phyloP scores from a whole-genome alignment of 2,797 vertebrate genomes.

The Gambelia wislizenii region DNA sequence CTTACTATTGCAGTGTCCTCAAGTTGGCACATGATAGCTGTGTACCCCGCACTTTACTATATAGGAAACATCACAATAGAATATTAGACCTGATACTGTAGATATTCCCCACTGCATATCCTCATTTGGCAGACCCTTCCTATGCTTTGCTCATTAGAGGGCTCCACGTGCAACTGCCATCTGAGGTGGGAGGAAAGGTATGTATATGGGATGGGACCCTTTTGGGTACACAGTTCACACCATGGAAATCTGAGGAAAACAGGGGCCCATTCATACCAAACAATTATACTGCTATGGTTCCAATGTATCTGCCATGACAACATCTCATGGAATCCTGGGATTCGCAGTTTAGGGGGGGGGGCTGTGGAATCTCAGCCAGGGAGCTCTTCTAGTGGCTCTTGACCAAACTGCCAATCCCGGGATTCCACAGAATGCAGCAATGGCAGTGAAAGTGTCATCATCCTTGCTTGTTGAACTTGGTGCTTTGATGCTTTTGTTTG shows the following conservation, averaged over 20 bases:
- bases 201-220: no score
- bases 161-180: neutral
- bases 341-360: no score
- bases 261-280: neutral
- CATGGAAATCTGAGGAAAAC: neutral
- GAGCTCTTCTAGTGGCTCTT: no score
- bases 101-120: neutral
- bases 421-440: no score
- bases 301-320: no score
- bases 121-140: neutral
- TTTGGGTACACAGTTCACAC: neutral
- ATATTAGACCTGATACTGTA: neutral
- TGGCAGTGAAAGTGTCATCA: no score
- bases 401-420: no score
- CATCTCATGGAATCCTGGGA: no score
- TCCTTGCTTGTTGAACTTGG: neutral
- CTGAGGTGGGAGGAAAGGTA: neutral
- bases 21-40: neutral
- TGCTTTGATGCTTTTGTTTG: neutral
- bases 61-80: neutral
- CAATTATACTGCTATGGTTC: no score
- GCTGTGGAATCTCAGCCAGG: no score
- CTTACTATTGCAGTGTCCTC: constrained; percentile 19
- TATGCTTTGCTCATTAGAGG: neutral
- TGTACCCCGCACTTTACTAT: neutral